Percentiles rank a stretch among this genome's conserved stretches.
Conservation (phyloP, 2,888 invertebrate species). For the Onchidella celtica region DNA sequence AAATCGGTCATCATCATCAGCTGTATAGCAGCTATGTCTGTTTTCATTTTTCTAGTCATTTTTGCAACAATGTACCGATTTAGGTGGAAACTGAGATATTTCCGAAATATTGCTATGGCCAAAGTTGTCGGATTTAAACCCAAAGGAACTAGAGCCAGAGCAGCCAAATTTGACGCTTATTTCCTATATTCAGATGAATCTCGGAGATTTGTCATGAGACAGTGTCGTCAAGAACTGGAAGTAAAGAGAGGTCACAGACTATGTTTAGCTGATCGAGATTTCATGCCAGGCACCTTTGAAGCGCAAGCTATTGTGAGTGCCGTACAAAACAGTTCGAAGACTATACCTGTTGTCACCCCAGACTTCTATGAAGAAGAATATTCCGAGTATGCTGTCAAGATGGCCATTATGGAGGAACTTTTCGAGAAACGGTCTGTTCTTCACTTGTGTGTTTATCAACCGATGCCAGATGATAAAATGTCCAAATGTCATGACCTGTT, state of each 20-base stretch:
- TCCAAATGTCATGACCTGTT: slow-evolving; percentile 2
- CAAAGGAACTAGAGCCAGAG: not conserved
- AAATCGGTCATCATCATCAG: not conserved
- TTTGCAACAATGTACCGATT: not conserved
- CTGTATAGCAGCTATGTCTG: not conserved
- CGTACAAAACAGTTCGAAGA: slow-evolving; percentile 21
- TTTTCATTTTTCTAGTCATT: not conserved
- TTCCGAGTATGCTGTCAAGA: slow-evolving; percentile 34
- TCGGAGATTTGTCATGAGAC: not conserved
- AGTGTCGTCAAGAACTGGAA: not conserved
- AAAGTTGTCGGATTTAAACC: not conserved
- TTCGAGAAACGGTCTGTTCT: slow-evolving; percentile 12
- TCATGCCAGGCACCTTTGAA: slow-evolving; percentile 26
- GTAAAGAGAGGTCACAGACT: slow-evolving; percentile 10
- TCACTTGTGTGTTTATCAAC: slow-evolving; percentile 23
- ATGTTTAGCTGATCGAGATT: slow-evolving; percentile 13
- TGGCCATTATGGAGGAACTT: slow-evolving; percentile 34
- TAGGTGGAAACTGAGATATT: slow-evolving; percentile 10
- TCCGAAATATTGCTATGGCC: not conserved
- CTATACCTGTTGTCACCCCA: slow-evolving; percentile 23
- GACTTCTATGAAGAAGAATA: slow-evolving; percentile 12
- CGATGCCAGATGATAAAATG: not conserved
- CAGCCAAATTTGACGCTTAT: slow-evolving; percentile 12
- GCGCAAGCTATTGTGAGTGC: not conserved
- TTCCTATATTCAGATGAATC: not conserved